Evolutionary conservation across 2,113 vertebrate genomes (phyloP).

Genomic region (Sylvia atricapilla): DNA sequence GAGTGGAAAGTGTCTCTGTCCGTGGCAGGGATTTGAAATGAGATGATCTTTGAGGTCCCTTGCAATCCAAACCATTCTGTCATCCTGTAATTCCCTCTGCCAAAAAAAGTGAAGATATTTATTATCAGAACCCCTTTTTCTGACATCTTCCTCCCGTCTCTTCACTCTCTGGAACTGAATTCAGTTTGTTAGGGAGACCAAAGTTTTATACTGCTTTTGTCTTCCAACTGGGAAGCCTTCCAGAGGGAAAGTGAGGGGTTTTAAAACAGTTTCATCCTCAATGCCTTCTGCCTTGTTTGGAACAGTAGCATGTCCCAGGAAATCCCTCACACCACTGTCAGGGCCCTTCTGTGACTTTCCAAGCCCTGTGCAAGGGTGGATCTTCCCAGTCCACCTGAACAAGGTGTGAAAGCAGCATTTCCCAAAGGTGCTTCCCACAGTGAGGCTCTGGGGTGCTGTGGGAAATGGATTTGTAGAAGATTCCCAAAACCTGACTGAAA

Average conservation of each 20-base stretch:
- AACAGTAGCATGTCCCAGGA: rapidly evolving
- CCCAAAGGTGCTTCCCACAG: neutral
- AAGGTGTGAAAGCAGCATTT: neutral
- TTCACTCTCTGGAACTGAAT: neutral
- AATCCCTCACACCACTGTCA: neutral
- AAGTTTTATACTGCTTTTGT: neutral
- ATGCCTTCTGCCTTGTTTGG: neutral
- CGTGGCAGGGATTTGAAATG: too few relatives aligned
- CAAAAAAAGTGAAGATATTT: neutral
- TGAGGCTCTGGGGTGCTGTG: neutral
- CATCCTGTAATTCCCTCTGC: neutral
- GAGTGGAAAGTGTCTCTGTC: too few relatives aligned
- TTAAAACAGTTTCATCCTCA: neutral
- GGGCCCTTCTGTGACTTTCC: neutral
- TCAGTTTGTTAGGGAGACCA: neutral
- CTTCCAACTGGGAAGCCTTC: neutral
- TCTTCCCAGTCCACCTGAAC: neutral
- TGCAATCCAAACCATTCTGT: neutral
- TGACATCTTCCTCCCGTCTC: neutral
- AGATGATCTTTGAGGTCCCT: too few relatives aligned
- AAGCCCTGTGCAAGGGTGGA: neutral
- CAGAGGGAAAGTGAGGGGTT: neutral
- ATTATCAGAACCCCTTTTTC: neutral
- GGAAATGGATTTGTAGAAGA: too few relatives aligned
- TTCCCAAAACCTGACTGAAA: neutral